These are phyloP conservation scores for Temnothorax nylanderi DNA, from an alignment of 1,140 invertebrate genomes.

Conservation along the genomic window DNA sequence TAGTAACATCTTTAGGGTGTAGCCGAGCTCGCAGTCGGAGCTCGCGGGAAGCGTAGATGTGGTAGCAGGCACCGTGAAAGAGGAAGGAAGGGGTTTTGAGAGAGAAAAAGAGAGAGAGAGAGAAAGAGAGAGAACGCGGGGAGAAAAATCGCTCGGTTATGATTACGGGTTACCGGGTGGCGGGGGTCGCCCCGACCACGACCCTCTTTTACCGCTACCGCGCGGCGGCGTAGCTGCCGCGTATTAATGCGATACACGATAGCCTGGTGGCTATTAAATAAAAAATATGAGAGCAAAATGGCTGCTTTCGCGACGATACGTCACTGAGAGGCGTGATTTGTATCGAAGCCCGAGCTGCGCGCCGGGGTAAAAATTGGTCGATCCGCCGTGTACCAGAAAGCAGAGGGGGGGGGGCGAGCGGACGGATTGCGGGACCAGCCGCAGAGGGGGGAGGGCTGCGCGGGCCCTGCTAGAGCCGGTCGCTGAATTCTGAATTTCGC, in stretches of 20 bases:
- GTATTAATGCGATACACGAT: slow-evolving; percentile 77
- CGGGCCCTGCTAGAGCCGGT: slow-evolving; percentile 18
- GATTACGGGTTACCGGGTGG: slow-evolving; percentile 75
- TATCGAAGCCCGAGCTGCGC: slow-evolving; percentile 60
- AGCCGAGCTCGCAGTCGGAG: background rate
- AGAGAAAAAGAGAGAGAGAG: background rate
- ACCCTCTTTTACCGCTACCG: slow-evolving; percentile 75
- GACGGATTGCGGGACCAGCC: background rate
- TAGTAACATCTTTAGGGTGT: slow-evolving; percentile 23
- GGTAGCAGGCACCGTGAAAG: background rate
- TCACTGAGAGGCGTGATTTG: slow-evolving; percentile 75
- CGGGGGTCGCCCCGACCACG: slow-evolving; percentile 72
- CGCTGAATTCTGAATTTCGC: slow-evolving; percentile 58
- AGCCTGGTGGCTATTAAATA: slow-evolving; percentile 76
- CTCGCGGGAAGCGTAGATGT: slow-evolving; percentile 25
- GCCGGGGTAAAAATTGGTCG: slow-evolving; percentile 63
- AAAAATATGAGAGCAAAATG: slow-evolving; percentile 77
- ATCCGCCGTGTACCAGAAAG: slow-evolving; percentile 21
- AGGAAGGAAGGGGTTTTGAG: background rate
- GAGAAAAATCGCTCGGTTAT: slow-evolving; percentile 73
- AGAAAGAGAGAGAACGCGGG: background rate
- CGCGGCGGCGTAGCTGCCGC: slow-evolving; percentile 68
- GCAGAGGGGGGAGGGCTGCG: background rate
- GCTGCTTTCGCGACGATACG: slow-evolving; percentile 75
- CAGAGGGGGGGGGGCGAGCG: background rate